Evolutionary conservation across 2,888 invertebrate genomes (phyloP).

Genomic region (Synanthedon tipuliformis): DNA sequence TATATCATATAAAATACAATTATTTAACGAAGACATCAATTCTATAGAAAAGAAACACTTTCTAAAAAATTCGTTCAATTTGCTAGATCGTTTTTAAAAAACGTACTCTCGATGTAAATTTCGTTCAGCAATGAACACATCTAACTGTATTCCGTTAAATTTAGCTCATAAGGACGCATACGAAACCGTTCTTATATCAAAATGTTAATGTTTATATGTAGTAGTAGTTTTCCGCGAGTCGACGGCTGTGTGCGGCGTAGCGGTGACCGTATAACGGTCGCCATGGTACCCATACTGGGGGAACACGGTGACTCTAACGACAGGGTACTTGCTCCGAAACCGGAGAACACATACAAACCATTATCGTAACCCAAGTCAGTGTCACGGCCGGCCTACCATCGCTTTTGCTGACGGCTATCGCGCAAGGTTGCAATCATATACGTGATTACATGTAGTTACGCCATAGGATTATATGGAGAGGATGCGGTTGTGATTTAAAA

Average conservation of each 20-base stretch:
- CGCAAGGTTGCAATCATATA: constrained; percentile 53
- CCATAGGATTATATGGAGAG: constrained; percentile 14
- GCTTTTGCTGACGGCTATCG: constrained; percentile 44
- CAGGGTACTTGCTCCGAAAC: constrained; percentile 32
- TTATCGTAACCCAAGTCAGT: constrained; percentile 54
- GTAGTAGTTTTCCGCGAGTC: constrained; percentile 31
- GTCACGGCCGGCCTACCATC: constrained; percentile 56
- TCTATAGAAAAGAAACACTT: too few relatives aligned
- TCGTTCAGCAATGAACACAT: constrained; percentile 6
- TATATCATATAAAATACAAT: too few relatives aligned
- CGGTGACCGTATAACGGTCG: constrained; percentile 63
- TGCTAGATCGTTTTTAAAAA: too few relatives aligned
- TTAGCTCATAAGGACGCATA: constrained; percentile 6
- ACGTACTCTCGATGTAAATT: not conserved
- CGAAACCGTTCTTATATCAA: constrained; percentile 11
- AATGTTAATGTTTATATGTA: constrained; percentile 35
- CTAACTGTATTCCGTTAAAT: constrained; percentile 5
- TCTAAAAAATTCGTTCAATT: too few relatives aligned
- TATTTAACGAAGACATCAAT: too few relatives aligned
- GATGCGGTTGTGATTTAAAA: too few relatives aligned
- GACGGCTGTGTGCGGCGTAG: constrained; percentile 31
- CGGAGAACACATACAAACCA: constrained; percentile 24
- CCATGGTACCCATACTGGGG: constrained; percentile 44
- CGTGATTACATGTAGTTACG: constrained; percentile 50
- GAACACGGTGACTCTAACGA: constrained; percentile 26